A percentile compares a stretch with the other conserved stretches of the same genome.
These are phyloP conservation scores for Erpobdella octoculata DNA, from an alignment of 2,888 invertebrate species.

Conservation along the genomic window DNA sequence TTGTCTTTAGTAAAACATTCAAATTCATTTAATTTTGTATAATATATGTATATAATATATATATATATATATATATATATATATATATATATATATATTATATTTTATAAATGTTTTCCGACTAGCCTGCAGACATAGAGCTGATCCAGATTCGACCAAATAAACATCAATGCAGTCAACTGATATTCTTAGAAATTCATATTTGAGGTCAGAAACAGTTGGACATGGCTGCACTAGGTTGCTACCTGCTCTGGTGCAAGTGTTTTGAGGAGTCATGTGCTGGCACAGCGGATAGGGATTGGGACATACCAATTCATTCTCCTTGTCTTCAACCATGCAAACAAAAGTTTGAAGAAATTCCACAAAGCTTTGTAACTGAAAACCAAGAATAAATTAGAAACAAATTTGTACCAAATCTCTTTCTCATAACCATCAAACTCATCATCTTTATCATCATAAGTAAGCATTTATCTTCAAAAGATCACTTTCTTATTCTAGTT, in stretches of 20 bases:
- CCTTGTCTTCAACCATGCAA: constrained; percentile 74
- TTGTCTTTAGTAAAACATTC: background rate
- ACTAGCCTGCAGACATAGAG: constrained; percentile 72
- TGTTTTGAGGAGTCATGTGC: constrained; percentile 57
- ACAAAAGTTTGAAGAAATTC: constrained; percentile 75
- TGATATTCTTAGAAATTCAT: constrained; percentile 71
- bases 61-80: too few species aligned
- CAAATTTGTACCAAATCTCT: too few species aligned
- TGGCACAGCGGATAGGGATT: constrained; percentile 58
- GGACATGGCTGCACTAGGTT: constrained; percentile 66
- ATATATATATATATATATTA: background rate
- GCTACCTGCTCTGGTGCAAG: constrained; percentile 54
- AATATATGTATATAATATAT: too few species aligned
- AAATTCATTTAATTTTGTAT: too few species aligned
- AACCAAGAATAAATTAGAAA: constrained; percentile 2
- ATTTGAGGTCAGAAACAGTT: constrained; percentile 77
- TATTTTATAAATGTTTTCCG: too few species aligned
- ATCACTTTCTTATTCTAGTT: too few species aligned
- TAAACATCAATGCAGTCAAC: constrained; percentile 67
- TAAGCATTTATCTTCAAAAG: too few species aligned
- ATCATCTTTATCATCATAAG: too few species aligned
- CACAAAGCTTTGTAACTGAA: constrained; percentile 69
- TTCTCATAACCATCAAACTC: too few species aligned
- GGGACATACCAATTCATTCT: constrained; percentile 80
- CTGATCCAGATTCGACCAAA: constrained; percentile 78